Evolutionary conservation across 2,888 invertebrate species (phyloP).

Genomic region (Microctonus brassicae): DNA sequence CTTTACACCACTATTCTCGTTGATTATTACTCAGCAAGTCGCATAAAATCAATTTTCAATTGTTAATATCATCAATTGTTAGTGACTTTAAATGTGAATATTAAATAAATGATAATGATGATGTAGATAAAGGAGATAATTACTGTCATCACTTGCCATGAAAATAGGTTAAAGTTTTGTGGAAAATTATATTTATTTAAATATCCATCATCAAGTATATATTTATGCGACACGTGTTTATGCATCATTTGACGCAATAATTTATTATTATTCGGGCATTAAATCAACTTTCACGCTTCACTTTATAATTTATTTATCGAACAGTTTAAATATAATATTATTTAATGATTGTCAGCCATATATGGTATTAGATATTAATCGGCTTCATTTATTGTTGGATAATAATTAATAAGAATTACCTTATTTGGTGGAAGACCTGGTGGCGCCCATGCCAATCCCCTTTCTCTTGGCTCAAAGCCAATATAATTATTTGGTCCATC

Average conservation of each 20-base stretch:
- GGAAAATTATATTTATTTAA: constrained; percentile 39
- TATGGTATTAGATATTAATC: neutral
- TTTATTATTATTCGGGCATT: constrained; percentile 13
- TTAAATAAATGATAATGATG: neutral
- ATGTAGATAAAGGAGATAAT: neutral
- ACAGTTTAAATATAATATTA: neutral
- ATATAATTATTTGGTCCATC: constrained; percentile 73
- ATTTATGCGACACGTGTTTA: too few relatives aligned
- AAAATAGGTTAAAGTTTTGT: neutral
- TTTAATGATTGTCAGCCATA: neutral
- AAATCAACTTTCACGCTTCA: constrained; percentile 10
- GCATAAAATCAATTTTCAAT: constrained; percentile 27
- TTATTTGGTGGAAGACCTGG: constrained; percentile 73
- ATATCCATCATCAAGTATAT: constrained; percentile 37
- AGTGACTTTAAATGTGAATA: neutral
- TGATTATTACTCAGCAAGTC: constrained; percentile 28
- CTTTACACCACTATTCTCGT: constrained; percentile 36
- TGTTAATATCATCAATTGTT: neutral
- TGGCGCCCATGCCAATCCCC: constrained; percentile 83
- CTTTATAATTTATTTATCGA: neutral
- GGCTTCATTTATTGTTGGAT: neutral
- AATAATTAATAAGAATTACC: constrained; percentile 48
- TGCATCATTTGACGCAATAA: constrained; percentile 6
- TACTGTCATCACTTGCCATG: neutral
- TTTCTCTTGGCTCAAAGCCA: constrained; percentile 74